Conservation (phyloP, 2,888 invertebrate species). For the Rhagonycha fulva region DNA sequence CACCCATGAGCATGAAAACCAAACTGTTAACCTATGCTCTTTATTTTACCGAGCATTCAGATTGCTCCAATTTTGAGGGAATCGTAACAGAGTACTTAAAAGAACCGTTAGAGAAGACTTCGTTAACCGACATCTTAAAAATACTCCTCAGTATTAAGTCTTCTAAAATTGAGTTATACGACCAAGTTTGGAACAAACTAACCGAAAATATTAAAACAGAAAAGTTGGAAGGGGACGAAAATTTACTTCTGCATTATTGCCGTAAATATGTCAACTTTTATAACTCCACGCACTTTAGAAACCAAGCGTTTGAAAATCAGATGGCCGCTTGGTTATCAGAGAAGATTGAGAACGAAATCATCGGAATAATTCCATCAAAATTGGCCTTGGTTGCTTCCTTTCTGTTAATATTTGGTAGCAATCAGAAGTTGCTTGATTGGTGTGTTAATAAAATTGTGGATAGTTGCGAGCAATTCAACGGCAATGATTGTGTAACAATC, state of each 20-base stretch:
- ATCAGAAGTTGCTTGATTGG: constrained; percentile 46
- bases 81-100: constrained; percentile 48
- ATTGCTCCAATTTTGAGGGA: constrained; percentile 51
- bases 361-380: constrained; percentile 51
- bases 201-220: constrained; percentile 46
- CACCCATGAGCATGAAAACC: constrained; percentile 39
- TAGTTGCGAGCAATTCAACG: constrained; percentile 53
- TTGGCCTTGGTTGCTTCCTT: constrained; percentile 55
- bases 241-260: constrained; percentile 51
- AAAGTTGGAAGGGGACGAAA: constrained; percentile 40
- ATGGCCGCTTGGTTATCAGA: constrained; percentile 51
- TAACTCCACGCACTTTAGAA: constrained; percentile 58
- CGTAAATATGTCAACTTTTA: constrained; percentile 61
- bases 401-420: constrained; percentile 55
- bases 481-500: constrained; percentile 53
- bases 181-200: constrained; percentile 57
- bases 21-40: constrained; percentile 55
- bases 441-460: constrained; percentile 51
- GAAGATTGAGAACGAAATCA: constrained; percentile 47
- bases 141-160: constrained; percentile 57
- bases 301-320: constrained; percentile 55
- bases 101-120: constrained; percentile 43
- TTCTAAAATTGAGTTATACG: constrained; percentile 54
- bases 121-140: constrained; percentile 53
- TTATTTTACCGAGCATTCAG: constrained; percentile 54